These are phyloP conservation scores for Hirundo rustica DNA, from an alignment of 2,797 vertebrate genomes.

Conservation along the genomic window DNA sequence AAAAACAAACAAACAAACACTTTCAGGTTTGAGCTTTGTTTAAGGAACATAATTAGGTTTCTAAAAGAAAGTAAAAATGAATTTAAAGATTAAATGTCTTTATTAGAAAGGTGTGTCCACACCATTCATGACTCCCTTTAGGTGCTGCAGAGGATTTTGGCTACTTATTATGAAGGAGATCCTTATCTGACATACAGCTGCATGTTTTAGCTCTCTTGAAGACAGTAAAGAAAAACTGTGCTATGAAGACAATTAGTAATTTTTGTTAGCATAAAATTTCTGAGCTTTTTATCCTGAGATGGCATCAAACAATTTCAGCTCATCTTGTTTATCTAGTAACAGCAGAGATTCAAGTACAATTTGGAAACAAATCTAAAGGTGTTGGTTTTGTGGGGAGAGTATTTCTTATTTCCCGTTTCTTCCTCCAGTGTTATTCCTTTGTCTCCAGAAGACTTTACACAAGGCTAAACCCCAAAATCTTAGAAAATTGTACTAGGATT, in stretches of 20 bases:
- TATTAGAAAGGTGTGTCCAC: background rate
- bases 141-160: background rate
- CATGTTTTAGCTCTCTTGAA: background rate
- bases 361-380: background rate
- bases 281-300: background rate
- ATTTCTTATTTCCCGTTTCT: background rate
- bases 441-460: background rate
- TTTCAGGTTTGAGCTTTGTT: background rate
- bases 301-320: background rate
- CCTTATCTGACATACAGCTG: background rate
- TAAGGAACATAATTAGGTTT: background rate
- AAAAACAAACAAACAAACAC: too few relatives aligned
- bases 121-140: background rate
- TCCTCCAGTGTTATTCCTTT: background rate
- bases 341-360: background rate
- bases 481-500: background rate
- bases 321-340: background rate
- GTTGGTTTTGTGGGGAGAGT: background rate
- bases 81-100: background rate
- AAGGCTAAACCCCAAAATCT: background rate
- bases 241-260: background rate
- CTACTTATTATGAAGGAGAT: background rate
- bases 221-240: background rate
- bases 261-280: background rate
- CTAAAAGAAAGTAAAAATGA: background rate